Evolutionary conservation across 2,888 invertebrate genomes (phyloP).

Genomic region (Drosophila mulleri): DNA sequence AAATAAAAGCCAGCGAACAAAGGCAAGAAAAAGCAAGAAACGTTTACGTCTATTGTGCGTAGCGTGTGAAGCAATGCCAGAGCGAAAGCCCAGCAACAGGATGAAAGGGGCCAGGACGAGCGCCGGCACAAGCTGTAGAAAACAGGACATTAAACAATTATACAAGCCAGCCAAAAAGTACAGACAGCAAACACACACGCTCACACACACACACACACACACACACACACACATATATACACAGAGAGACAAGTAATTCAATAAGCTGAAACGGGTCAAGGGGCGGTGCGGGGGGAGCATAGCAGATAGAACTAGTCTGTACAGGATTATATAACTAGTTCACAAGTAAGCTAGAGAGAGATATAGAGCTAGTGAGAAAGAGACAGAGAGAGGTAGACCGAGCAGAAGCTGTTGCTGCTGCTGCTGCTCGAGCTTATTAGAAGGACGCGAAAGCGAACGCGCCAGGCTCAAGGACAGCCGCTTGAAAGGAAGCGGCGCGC

Average conservation of each 20-base stretch:
- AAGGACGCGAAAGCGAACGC: constrained; percentile 41
- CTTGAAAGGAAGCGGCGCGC: constrained; percentile 17
- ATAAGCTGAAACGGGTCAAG: constrained; percentile 50
- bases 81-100: constrained; percentile 3
- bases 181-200: constrained; percentile 20
- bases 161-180: constrained; percentile 22
- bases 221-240: background rate
- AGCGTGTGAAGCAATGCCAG: constrained; percentile 24
- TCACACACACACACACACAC: background rate
- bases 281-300: background rate
- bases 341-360: background rate
- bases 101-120: constrained; percentile 19
- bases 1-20: constrained; percentile 8
- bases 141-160: constrained; percentile 75
- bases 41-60: constrained; percentile 48
- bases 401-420: constrained; percentile 12
- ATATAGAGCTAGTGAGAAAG: constrained; percentile 1
- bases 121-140: constrained; percentile 23
- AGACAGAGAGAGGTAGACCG: background rate
- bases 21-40: background rate
- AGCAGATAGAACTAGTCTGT: constrained; percentile 54
- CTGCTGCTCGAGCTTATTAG: constrained; percentile 52
- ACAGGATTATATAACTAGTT: constrained; percentile 50
- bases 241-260: constrained; percentile 50
- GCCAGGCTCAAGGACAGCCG: constrained; percentile 63